A percentile compares a stretch with the other conserved stretches of the same genome.
These are phyloP conservation scores for Drosophila trapezifrons DNA, from an alignment of 1,140 invertebrate genomes.

Conservation along the genomic window DNA sequence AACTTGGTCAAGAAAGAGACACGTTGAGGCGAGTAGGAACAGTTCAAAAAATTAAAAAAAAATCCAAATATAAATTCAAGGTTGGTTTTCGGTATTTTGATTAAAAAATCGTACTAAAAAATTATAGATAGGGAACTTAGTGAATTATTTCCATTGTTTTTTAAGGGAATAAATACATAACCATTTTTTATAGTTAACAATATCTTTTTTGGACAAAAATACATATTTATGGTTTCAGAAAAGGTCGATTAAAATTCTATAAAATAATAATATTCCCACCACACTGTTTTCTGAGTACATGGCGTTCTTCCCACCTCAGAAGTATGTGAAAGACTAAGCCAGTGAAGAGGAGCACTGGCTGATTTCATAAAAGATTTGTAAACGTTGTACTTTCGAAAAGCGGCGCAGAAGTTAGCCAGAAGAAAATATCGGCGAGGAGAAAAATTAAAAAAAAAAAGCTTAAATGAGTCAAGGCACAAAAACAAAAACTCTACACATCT, in stretches of 20 bases:
- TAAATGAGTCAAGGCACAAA: constrained; percentile 74
- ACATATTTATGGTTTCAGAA: no score
- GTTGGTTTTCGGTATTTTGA: not conserved
- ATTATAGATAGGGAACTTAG: no score
- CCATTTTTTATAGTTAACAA: no score
- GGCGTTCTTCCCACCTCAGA: constrained; percentile 15
- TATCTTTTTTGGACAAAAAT: no score
- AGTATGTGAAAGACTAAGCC: constrained; percentile 72
- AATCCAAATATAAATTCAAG: not conserved
- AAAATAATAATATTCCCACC: no score
- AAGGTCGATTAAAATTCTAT: no score
- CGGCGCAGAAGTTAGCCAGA: constrained; percentile 62
- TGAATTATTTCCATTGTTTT: no score
- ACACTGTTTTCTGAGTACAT: not conserved
- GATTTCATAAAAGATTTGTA: constrained; percentile 80
- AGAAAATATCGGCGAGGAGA: constrained; percentile 73
- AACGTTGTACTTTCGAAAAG: constrained; percentile 77
- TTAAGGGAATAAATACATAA: no score
- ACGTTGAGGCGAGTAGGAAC: constrained; percentile 1
- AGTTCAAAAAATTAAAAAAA: constrained; percentile 1
- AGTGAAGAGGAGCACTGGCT: constrained; percentile 43
- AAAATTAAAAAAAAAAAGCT: constrained; percentile 81
- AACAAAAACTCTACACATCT: constrained; percentile 69
- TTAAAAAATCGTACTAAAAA: not conserved
- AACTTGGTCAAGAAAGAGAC: constrained; percentile 49